These are phyloP conservation scores for Nyctereutes procyonoides DNA, from an alignment of 2,113 vertebrate genomes.

Conservation along the genomic window DNA sequence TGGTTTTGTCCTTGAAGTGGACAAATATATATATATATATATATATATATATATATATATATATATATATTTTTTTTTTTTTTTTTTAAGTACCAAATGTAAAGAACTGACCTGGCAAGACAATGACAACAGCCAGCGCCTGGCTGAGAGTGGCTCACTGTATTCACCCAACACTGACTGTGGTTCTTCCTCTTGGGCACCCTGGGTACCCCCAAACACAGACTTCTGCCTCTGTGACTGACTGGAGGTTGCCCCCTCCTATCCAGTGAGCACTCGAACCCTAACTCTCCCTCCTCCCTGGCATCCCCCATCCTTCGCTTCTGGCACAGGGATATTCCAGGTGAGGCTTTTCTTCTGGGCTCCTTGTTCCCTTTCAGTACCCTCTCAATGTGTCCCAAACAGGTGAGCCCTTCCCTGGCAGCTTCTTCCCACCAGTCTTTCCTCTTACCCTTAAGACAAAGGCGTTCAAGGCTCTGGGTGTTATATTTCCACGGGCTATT, in stretches of 20 bases:
- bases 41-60: too few relatives aligned
- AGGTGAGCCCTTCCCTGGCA: neutral
- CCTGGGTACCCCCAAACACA: accelerated
- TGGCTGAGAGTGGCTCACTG: neutral
- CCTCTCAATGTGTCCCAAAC: neutral
- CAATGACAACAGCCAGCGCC: neutral
- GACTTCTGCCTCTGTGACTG: neutral
- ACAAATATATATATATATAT: too few relatives aligned
- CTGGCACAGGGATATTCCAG: neutral
- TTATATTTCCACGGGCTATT: neutral
- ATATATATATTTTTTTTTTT: too few relatives aligned
- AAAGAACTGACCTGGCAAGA: neutral
- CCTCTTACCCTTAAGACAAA: neutral
- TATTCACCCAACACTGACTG: accelerated
- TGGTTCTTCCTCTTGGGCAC: neutral
- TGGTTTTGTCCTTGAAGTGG: too few relatives aligned
- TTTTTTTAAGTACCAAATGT: neutral
- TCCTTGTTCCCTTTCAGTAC: neutral
- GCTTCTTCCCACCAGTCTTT: neutral
- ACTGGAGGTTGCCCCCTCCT: neutral
- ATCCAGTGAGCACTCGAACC: neutral
- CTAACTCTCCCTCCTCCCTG: neutral
- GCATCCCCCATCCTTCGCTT: neutral
- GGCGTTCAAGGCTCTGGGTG: neutral
- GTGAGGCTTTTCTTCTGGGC: neutral